Percentiles rank a stretch among this genome's conserved stretches.
phyloP scores from a whole-genome alignment of 2,888 invertebrate species.

The Drosophila atripex region DNA sequence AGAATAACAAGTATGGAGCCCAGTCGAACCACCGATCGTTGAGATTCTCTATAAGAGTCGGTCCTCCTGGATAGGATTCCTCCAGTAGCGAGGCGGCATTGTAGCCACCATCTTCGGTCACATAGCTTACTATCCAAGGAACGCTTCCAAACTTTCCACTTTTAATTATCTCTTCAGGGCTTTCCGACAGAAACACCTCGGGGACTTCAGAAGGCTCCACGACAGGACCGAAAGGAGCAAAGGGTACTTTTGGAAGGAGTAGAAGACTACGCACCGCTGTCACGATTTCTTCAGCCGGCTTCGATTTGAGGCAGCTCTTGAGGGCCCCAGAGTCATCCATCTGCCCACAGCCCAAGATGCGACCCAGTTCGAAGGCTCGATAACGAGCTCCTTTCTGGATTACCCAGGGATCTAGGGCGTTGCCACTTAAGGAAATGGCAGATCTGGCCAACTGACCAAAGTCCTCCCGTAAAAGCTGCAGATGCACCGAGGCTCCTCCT shows the following conservation, averaged over 20 bases:
- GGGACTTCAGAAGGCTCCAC: slow-evolving; percentile 85
- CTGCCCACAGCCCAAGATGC: slow-evolving; percentile 87
- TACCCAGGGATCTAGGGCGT: slow-evolving; percentile 87
- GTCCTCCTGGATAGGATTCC: slow-evolving; percentile 41
- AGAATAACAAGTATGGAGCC: slow-evolving; percentile 87
- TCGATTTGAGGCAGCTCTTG: slow-evolving; percentile 87
- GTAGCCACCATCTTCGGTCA: slow-evolving; percentile 90
- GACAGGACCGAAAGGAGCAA: slow-evolving; percentile 90
- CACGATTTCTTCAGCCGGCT: slow-evolving; percentile 87
- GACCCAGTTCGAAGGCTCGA: slow-evolving; percentile 87
- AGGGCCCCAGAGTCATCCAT: slow-evolving; percentile 85
- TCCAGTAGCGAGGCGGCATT: slow-evolving; percentile 85
- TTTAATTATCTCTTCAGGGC: slow-evolving; percentile 87
- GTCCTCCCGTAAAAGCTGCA: slow-evolving; percentile 88
- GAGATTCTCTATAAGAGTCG: slow-evolving; percentile 85
- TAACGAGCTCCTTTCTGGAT: slow-evolving; percentile 85
- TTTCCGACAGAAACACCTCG: slow-evolving; percentile 88
- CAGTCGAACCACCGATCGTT: slow-evolving; percentile 85
- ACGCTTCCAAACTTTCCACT: slow-evolving; percentile 86
- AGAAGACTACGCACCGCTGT: slow-evolving; percentile 82
- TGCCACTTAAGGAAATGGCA: slow-evolving; percentile 87
- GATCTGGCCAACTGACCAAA: slow-evolving; percentile 57
- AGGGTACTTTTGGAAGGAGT: slow-evolving; percentile 87
- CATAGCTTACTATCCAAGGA: slow-evolving; percentile 89
- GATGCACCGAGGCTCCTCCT: slow-evolving; percentile 90